Percentiles rank a stretch among this genome's conserved stretches.
Conservation (phyloP, 1,140 invertebrate species). For the Chironomus tepperi region DNA sequence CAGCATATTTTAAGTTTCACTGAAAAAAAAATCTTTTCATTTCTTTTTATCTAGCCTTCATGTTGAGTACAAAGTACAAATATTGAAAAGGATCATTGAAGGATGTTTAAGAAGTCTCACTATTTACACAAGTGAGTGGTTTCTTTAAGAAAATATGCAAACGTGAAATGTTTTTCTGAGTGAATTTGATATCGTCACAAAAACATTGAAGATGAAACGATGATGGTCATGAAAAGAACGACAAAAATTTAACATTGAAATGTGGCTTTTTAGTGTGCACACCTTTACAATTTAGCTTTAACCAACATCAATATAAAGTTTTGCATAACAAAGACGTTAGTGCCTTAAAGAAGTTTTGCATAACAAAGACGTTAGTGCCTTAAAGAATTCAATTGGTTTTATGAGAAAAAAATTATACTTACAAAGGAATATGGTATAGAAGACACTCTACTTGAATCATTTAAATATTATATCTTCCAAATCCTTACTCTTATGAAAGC, state of each 20-base stretch:
- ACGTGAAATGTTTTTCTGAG: neutral
- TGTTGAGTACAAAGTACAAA: neutral
- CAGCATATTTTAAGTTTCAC: neutral
- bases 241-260: neutral
- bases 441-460: too few relatives aligned
- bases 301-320: too few relatives aligned
- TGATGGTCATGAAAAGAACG: too few relatives aligned
- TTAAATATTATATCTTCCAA: too few relatives aligned
- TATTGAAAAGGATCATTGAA: conserved; percentile 13
- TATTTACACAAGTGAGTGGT: neutral
- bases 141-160: neutral
- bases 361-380: neutral
- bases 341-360: neutral
- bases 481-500: too few relatives aligned
- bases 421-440: too few relatives aligned
- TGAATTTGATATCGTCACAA: too few relatives aligned
- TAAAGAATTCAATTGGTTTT: neutral
- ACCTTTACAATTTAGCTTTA: neutral
- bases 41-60: neutral
- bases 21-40: neutral
- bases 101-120: neutral
- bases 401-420: neutral
- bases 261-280: neutral
- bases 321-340: neutral
- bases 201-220: too few relatives aligned